phyloP scores from a whole-genome alignment of 2,888 invertebrate species.

The Polyploca ridens region DNA sequence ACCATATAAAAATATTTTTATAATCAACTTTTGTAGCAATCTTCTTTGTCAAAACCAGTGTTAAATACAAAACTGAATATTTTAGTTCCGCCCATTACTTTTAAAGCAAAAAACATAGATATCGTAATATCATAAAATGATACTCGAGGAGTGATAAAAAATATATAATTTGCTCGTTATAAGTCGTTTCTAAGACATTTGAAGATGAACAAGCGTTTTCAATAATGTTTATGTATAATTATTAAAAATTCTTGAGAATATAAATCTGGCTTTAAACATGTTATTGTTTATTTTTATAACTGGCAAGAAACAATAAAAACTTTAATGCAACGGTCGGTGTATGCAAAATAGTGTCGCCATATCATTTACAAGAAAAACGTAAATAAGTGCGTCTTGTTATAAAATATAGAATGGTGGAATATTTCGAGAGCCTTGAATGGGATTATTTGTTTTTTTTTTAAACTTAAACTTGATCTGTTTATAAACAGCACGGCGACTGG shows the following conservation, averaged over 20 bases:
- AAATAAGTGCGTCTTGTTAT: not conserved
- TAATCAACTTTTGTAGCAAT: not conserved
- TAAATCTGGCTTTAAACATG: too few species aligned
- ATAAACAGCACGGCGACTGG: not conserved
- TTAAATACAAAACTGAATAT: not conserved
- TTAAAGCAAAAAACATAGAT: not conserved
- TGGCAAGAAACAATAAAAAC: too few species aligned
- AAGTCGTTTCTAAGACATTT: too few species aligned
- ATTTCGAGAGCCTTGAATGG: not conserved
- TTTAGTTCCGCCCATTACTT: not conserved
- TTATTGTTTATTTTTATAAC: too few species aligned
- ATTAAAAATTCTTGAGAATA: too few species aligned
- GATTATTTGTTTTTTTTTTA: not conserved
- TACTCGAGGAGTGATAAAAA: not conserved
- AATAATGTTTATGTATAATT: too few species aligned
- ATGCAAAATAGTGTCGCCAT: too few species aligned
- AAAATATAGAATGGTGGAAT: not conserved
- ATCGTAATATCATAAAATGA: not conserved
- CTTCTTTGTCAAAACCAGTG: not conserved
- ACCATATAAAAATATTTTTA: not conserved
- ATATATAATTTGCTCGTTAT: not conserved
- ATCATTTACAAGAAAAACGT: not conserved
- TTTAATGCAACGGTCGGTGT: too few species aligned
- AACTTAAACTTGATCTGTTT: not conserved
- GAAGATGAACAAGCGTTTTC: too few species aligned